Evolutionary conservation across 1,140 invertebrate species (phyloP).

Genomic region (Zaprionus lachaisei): DNA sequence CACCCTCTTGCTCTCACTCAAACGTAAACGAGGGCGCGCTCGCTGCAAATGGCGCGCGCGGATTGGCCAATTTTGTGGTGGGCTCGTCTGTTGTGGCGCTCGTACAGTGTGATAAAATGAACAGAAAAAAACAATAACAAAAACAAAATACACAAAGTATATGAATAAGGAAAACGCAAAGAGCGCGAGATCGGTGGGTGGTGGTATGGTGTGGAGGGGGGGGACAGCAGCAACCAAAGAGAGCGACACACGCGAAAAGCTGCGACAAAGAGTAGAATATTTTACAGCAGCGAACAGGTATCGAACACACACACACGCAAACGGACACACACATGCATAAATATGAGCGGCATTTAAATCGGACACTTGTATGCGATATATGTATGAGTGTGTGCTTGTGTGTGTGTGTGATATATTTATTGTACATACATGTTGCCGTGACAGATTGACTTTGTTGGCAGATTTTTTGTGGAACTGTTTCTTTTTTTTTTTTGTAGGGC

Average conservation of each 20-base stretch:
- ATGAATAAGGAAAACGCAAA: constrained; percentile 27
- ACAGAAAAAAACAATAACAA: constrained; percentile 12
- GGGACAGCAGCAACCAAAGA: constrained; percentile 30
- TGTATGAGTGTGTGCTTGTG: neutral
- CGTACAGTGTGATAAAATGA: constrained; percentile 27
- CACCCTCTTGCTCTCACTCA: neutral
- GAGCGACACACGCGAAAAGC: constrained; percentile 64
- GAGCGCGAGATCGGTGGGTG: constrained; percentile 21
- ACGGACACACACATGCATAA: constrained; percentile 29
- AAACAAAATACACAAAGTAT: constrained; percentile 2
- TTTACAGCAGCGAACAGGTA: constrained; percentile 65
- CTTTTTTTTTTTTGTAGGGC: constrained; percentile 33
- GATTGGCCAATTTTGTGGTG: constrained; percentile 75
- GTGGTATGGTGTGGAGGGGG: neutral
- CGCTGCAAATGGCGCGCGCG: constrained; percentile 40
- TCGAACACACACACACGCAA: constrained; percentile 19
- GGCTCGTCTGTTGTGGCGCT: constrained; percentile 62
- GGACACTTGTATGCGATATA: constrained; percentile 47
- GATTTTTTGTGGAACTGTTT: constrained; percentile 55
- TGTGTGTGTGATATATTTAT: neutral
- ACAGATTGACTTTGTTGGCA: constrained; percentile 61
- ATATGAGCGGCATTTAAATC: constrained; percentile 56
- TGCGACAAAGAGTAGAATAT: constrained; percentile 59
- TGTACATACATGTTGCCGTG: constrained; percentile 17
- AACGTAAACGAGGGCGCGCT: constrained; percentile 33